Evolutionary conservation across 2,888 invertebrate species (phyloP).

Genomic region (Nemoura dubitans): DNA sequence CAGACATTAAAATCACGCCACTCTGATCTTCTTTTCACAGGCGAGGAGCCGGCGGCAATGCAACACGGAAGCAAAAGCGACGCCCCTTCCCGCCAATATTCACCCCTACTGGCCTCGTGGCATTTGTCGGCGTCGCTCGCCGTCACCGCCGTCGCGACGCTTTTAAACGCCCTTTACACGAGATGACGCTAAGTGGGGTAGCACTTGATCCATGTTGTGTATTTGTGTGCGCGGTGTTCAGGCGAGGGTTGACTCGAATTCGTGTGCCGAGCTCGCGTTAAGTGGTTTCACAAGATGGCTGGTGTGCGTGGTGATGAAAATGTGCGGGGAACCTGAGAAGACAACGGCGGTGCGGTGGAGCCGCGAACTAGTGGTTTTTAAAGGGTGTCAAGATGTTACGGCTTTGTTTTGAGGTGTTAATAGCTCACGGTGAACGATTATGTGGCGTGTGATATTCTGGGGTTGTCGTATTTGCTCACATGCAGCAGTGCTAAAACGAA

Average conservation of each 20-base stretch:
- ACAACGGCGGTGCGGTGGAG: background rate
- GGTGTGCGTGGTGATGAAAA: background rate
- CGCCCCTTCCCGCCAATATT: background rate
- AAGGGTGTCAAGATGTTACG: background rate
- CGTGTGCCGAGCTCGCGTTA: background rate
- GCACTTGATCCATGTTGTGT: background rate
- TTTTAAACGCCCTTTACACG: background rate
- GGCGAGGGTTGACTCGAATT: background rate
- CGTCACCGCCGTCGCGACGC: constrained; percentile 19
- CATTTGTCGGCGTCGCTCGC: background rate
- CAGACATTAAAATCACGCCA: background rate
- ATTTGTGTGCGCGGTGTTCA: background rate
- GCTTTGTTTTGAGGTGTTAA: background rate
- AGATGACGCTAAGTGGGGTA: constrained; percentile 34
- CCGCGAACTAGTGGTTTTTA: background rate
- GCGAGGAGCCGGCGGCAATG: constrained; percentile 79
- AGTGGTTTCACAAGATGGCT: background rate
- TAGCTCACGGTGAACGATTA: background rate
- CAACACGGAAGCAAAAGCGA: constrained; percentile 70
- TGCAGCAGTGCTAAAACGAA: background rate
- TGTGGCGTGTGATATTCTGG: background rate
- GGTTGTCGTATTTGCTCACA: background rate
- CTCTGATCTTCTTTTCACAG: constrained; percentile 59
- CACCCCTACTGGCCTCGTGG: background rate
- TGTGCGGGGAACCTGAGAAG: background rate